These are phyloP conservation scores for Dipodomys merriami DNA, from an alignment of 2,113 vertebrate species.

Conservation along the genomic window DNA sequence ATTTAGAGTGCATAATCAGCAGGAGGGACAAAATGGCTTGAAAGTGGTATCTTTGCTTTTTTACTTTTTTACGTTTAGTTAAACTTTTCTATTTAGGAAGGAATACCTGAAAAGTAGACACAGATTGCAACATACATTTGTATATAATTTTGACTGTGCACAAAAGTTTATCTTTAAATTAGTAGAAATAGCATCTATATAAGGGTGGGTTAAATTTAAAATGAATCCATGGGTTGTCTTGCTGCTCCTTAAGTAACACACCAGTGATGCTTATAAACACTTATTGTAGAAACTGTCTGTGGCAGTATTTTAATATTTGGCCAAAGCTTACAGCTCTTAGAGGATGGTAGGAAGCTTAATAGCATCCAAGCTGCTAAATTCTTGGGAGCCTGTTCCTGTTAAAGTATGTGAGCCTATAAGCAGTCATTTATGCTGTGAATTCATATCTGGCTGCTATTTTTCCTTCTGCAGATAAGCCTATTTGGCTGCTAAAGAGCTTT, in stretches of 20 bases:
- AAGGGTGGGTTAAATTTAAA: constrained; percentile 85
- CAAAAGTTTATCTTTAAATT: constrained; percentile 90
- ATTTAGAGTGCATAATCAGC: constrained; percentile 83
- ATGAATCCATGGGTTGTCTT: constrained; percentile 93
- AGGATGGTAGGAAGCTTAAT: constrained; percentile 85
- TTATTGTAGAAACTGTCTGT: constrained; percentile 82
- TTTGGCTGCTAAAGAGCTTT: constrained; percentile 84
- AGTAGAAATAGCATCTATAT: constrained; percentile 86
- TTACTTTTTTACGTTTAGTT: constrained; percentile 12
- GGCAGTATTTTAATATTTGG: constrained; percentile 81
- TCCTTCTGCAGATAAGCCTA: constrained; percentile 82
- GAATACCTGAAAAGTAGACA: constrained; percentile 90
- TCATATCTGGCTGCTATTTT: constrained; percentile 85
- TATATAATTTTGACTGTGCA: constrained; percentile 88
- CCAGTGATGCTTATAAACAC: constrained; percentile 87
- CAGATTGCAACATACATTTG: constrained; percentile 82
- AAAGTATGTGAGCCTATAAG: constrained; percentile 76
- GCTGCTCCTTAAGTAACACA: constrained; percentile 96
- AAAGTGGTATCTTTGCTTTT: constrained; percentile 70
- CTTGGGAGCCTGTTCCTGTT: constrained; percentile 86
- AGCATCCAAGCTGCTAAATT: constrained; percentile 87
- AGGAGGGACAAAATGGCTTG: constrained; percentile 86
- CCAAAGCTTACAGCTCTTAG: constrained; percentile 81
- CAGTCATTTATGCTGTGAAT: constrained; percentile 85
- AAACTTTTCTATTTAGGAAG: constrained; percentile 72